Evolutionary conservation across 2,888 invertebrate species (phyloP).

Genomic region (Amphimallon solstitiale): DNA sequence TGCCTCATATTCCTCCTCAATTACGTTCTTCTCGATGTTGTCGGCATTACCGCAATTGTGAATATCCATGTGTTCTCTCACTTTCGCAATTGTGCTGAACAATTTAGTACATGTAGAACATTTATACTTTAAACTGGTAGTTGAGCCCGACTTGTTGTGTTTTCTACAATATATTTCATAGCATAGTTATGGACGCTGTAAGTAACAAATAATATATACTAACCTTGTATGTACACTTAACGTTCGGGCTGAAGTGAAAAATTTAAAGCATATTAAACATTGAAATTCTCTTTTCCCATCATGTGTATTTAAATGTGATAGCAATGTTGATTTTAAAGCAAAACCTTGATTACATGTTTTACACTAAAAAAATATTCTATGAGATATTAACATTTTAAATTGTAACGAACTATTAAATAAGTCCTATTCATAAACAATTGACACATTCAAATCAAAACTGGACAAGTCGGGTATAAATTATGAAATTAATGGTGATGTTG

Average conservation of each 20-base stretch:
- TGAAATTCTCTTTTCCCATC: conserved; percentile 54
- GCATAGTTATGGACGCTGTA: background rate
- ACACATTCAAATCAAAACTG: too few relatives aligned
- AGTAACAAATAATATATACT: conserved; percentile 41
- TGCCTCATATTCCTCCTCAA: conserved; percentile 4
- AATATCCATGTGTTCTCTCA: conserved; percentile 44
- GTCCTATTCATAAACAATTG: too few relatives aligned
- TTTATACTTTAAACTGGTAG: conserved; percentile 44
- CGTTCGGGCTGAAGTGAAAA: conserved; percentile 52
- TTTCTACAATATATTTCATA: conserved; percentile 36
- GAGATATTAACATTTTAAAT: too few relatives aligned
- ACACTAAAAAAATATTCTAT: conserved; percentile 68
- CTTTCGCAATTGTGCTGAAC: conserved; percentile 43
- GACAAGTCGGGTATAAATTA: too few relatives aligned
- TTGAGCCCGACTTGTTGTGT: conserved; percentile 40
- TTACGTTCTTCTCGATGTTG: conserved; percentile 18
- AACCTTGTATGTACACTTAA: conserved; percentile 55
- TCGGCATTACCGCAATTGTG: conserved; percentile 40
- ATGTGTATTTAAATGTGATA: conserved; percentile 68
- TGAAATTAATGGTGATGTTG: too few relatives aligned
- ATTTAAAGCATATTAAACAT: conserved; percentile 66
- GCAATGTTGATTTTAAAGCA: conserved; percentile 69
- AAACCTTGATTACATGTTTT: conserved; percentile 67
- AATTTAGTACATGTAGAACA: conserved; percentile 50
- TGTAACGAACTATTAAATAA: too few relatives aligned